These are phyloP conservation scores for Notothenia rossii DNA, from an alignment of 2,113 vertebrate genomes.

Conservation along the genomic window DNA sequence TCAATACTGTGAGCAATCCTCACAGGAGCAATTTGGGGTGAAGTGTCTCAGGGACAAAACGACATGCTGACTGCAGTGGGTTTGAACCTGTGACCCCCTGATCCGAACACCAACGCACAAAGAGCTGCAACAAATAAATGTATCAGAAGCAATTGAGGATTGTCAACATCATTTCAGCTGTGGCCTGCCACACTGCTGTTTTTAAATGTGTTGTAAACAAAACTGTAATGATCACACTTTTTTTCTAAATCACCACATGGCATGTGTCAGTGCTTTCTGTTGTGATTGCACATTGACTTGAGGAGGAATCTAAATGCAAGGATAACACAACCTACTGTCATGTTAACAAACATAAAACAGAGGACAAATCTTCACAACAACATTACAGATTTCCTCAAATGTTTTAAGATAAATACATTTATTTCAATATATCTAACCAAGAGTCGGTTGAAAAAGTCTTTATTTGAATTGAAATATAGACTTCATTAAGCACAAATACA, in stretches of 20 bases:
- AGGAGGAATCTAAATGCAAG: neutral
- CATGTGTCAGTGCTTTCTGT: neutral
- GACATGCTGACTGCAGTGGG: too few species aligned
- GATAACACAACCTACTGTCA: neutral
- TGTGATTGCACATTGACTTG: neutral
- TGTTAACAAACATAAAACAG: neutral
- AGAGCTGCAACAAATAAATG: neutral
- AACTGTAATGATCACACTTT: neutral
- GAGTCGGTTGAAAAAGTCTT: neutral
- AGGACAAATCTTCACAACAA: neutral
- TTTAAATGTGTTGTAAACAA: neutral
- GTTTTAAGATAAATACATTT: neutral
- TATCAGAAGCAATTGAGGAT: neutral
- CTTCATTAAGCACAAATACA: too few species aligned
- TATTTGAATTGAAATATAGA: neutral
- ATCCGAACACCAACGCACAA: neutral
- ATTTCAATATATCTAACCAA: neutral
- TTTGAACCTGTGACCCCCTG: too few species aligned
- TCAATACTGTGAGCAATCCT: too few species aligned
- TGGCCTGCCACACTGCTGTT: neutral
- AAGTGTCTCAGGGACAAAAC: too few species aligned
- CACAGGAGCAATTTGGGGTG: too few species aligned
- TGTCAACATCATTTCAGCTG: constrained; percentile 16
- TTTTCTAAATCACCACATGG: neutral
- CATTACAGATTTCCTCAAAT: neutral